Base-by-base conservation (phyloP, 1,140 invertebrate species). In the Lutraria rhynchaena region DNA sequence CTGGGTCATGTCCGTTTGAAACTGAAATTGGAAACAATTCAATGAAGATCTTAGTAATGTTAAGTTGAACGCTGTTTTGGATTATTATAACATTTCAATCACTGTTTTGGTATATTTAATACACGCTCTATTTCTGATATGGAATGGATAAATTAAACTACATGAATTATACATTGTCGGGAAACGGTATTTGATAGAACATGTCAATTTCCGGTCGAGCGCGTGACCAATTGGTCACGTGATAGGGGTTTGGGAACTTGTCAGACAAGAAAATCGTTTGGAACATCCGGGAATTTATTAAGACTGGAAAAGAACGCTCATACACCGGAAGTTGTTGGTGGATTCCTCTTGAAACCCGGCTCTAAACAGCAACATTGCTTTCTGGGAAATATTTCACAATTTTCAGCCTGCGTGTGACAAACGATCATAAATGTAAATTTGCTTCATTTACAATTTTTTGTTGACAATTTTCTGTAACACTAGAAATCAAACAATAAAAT, bases 271-370 rank as follows among this genome's bases (percentile, higher is more conserved):
- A 74, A 81, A 81, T 81, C 78, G 78, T 27, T 53, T 63, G 37
- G 74, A 63, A 81, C 78, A 81, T 81, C 78, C 78, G 69, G 78
- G 33, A 41, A 81, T 81, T 74, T 81, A 81, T 73, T 74, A 44
- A 29, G 27, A 27, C 58, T 27, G 55, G 69, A 57, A 81, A 73
- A 63, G 58, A 63, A 81, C 78, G 58, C 55, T 63, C 55, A 65
- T 71, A 73, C 55, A 46, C 78, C 78, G 78, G 78, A 81, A 61
- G 58, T 57, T 41, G 35, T 24, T 57, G 31, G 76, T 31, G 63
- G 49, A 63, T 57, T 80, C 61, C 58, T 69, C 55, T 63, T 58
- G 41, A 41, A 70, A 69, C 17, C 51, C 9, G 37, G 22, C 24
- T 57, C 17, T 24, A 41, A 74, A 74, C 49, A 74, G 37, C 53